A percentile compares a stretch with the other conserved stretches of the same genome.
phyloP scores from a whole-genome alignment of 2,888 invertebrate species.

The Leptopterna dolabrata region DNA sequence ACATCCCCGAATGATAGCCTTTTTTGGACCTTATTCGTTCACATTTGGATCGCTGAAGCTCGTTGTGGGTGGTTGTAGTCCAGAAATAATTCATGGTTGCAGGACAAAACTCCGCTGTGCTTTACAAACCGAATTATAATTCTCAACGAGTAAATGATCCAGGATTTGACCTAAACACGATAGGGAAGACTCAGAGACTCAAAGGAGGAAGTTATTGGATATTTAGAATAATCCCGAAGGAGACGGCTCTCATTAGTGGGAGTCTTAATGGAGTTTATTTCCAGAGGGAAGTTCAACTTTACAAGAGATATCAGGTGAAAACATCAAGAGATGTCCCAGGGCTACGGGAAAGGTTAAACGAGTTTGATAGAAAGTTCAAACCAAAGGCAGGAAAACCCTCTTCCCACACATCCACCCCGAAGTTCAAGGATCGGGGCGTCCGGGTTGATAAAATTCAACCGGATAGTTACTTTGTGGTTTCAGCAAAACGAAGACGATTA shows the following conservation, averaged over 20 bases:
- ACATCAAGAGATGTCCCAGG: not conserved
- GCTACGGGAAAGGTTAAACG: not conserved
- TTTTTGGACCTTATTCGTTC: too few species aligned
- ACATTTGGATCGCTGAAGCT: too few species aligned
- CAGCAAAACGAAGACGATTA: too few species aligned
- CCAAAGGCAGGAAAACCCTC: not conserved
- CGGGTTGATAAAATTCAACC: too few species aligned
- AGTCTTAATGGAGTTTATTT: constrained; percentile 17
- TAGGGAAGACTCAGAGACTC: not conserved
- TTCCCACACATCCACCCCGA: not conserved
- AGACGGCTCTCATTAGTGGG: not conserved
- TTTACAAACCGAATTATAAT: not conserved
- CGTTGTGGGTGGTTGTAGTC: too few species aligned
- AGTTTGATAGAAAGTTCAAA: not conserved
- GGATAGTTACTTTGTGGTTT: too few species aligned
- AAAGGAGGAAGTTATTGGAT: not conserved
- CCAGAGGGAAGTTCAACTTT: not conserved
- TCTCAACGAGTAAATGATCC: not conserved
- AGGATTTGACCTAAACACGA: not conserved
- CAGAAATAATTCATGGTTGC: too few species aligned
- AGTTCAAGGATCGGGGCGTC: too few species aligned
- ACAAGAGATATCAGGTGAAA: constrained; percentile 22
- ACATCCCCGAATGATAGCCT: too few species aligned
- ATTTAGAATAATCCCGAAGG: not conserved
- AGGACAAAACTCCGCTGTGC: not conserved